These are phyloP conservation scores for Rissa tridactyla DNA, from an alignment of 2,113 vertebrate genomes.

Conservation along the genomic window DNA sequence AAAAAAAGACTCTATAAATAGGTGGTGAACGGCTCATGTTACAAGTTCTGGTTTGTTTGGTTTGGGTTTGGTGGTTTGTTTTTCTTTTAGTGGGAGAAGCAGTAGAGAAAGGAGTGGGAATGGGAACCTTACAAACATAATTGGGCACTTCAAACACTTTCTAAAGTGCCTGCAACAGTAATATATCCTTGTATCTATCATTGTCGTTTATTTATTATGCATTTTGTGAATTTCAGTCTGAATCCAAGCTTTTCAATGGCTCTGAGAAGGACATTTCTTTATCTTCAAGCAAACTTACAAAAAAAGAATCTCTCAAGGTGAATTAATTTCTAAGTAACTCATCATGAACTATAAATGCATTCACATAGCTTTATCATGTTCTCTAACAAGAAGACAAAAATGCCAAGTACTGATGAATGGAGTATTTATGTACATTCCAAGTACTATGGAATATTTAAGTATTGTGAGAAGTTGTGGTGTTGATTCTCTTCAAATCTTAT, in stretches of 20 bases:
- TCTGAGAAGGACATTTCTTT: slow-evolving; percentile 92
- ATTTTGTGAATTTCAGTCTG: slow-evolving; percentile 83
- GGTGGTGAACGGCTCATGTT: not conserved
- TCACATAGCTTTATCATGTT: not conserved
- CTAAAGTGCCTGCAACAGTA: not conserved
- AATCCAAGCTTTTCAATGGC: slow-evolving; percentile 98
- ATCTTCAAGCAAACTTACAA: slow-evolving; percentile 93
- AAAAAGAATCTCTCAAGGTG: slow-evolving; percentile 99
- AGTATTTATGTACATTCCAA: too few relatives aligned
- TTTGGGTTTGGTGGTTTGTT: not conserved
- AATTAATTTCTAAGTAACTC: slow-evolving; percentile 16
- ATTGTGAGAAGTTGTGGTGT: not conserved
- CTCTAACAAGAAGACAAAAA: not conserved
- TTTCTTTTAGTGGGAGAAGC: not conserved
- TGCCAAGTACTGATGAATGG: not conserved
- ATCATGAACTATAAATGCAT: not conserved
- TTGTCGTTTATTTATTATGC: not conserved
- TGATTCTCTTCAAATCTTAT: not conserved
- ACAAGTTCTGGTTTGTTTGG: not conserved
- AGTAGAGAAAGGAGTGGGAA: not conserved
- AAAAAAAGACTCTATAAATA: not conserved
- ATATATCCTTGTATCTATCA: not conserved
- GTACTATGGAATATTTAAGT: not conserved
- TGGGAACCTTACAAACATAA: not conserved
- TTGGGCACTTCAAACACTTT: not conserved